phyloP scores from a whole-genome alignment of 2,113 vertebrate genomes.

The Festucalex cinctus region DNA sequence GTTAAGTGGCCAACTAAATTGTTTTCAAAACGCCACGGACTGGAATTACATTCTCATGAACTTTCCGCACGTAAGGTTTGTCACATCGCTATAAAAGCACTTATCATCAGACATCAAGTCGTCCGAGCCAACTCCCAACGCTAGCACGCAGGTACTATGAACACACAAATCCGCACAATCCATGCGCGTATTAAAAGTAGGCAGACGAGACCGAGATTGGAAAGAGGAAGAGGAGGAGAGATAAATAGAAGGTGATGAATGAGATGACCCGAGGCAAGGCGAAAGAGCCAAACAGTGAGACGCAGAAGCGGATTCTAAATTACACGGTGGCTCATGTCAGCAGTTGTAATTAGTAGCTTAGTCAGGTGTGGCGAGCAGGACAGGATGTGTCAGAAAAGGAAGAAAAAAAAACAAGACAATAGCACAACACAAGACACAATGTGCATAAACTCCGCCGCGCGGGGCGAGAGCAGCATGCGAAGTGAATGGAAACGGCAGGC shows the following conservation, averaged over 20 bases:
- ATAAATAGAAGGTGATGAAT: slow-evolving; percentile 65
- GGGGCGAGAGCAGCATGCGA: slow-evolving; percentile 24
- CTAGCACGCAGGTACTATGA: not conserved
- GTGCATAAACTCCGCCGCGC: slow-evolving; percentile 22
- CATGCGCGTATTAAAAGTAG: slow-evolving; percentile 32
- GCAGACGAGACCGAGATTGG: slow-evolving; percentile 22
- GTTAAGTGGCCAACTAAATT: not conserved
- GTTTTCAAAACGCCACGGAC: not conserved
- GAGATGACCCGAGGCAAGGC: slow-evolving; percentile 58
- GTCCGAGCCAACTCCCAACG: not conserved
- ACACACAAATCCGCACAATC: slow-evolving; percentile 8
- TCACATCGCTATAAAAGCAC: not conserved
- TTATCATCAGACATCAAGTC: slow-evolving; percentile 27
- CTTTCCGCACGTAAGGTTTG: not conserved
- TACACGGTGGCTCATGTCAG: slow-evolving; percentile 63
- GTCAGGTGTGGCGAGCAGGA: slow-evolving; percentile 66
- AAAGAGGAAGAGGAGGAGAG: slow-evolving; percentile 40
- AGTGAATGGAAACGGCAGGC: not conserved
- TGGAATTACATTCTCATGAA: not conserved
- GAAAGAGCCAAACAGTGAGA: slow-evolving; percentile 33
- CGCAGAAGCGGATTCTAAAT: slow-evolving; percentile 63
- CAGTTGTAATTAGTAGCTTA: slow-evolving; percentile 65
- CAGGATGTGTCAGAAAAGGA: slow-evolving; percentile 51
- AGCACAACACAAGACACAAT: not conserved
- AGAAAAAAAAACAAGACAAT: slow-evolving; percentile 3